phyloP scores from a whole-genome alignment of 2,113 vertebrate genomes.

The Miniopterus natalensis region DNA sequence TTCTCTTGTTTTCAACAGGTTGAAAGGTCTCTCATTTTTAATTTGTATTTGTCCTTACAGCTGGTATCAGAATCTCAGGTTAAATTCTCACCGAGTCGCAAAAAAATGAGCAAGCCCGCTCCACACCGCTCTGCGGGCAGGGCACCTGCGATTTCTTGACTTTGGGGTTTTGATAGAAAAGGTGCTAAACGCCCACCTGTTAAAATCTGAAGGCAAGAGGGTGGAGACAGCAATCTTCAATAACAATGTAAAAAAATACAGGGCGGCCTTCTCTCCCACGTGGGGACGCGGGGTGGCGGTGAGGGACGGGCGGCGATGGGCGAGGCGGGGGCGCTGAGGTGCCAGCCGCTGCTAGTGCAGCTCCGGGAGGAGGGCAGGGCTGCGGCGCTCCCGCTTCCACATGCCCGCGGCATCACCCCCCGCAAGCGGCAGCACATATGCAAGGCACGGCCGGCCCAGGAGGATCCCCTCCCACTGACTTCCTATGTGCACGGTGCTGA shows the following conservation, averaged over 20 bases:
- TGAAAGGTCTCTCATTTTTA: background rate
- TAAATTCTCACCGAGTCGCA: background rate
- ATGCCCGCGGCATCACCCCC: constrained; percentile 95
- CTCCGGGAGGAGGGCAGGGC: constrained; percentile 94
- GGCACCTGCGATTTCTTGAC: background rate
- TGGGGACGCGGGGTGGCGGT: constrained; percentile 71
- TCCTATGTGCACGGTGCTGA: constrained; percentile 90
- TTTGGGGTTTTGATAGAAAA: background rate
- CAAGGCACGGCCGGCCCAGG: constrained; percentile 95
- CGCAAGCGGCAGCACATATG: constrained; percentile 97
- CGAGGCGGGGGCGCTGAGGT: constrained; percentile 84
- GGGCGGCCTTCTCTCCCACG: constrained; percentile 41
- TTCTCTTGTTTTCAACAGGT: background rate
- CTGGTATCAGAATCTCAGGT: background rate
- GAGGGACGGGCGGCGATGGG: background rate
- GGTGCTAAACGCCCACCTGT: background rate
- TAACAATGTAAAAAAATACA: background rate
- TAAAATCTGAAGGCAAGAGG: background rate
- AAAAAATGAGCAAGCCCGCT: background rate
- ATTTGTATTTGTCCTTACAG: background rate
- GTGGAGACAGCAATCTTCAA: background rate
- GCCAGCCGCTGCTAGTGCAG: constrained; percentile 95
- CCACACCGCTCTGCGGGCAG: background rate
- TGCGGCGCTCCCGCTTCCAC: constrained; percentile 95
- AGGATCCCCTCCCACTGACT: constrained; percentile 94